Conservation (phyloP, 2,797 vertebrate species). For the Anguilla marmorata region DNA sequence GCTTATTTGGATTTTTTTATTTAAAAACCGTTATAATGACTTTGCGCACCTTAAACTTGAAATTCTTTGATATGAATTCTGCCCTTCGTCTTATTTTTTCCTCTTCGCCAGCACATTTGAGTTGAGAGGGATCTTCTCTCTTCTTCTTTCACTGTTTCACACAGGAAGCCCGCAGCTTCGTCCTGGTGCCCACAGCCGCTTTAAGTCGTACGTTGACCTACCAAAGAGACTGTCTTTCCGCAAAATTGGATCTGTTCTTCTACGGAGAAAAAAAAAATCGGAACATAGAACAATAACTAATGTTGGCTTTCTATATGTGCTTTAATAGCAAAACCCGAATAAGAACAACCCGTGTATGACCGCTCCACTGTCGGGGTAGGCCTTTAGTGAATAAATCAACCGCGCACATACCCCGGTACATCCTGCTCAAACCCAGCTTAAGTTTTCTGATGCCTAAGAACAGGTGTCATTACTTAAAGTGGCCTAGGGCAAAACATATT, state of each 20-base stretch:
- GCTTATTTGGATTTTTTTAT: slow-evolving; percentile 65
- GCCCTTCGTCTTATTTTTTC: slow-evolving; percentile 62
- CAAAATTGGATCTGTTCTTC: background rate
- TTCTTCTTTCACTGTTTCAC: slow-evolving; percentile 60
- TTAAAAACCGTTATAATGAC: slow-evolving; percentile 62
- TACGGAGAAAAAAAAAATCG: background rate
- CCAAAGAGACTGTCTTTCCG: background rate
- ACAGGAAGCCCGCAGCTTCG: slow-evolving; percentile 55
- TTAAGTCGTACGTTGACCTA: background rate
- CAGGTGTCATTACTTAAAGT: background rate
- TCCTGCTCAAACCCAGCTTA: background rate
- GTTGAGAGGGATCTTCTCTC: slow-evolving; percentile 16
- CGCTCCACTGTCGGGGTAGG: background rate
- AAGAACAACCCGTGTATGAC: background rate
- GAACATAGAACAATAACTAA: background rate
- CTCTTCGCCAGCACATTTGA: slow-evolving; percentile 70
- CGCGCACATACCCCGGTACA: background rate
- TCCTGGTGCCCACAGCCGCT: background rate
- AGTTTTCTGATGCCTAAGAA: background rate
- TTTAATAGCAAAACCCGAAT: background rate
- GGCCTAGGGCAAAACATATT: background rate
- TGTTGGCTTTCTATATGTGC: background rate
- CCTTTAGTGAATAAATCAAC: background rate
- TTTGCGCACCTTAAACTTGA: slow-evolving; percentile 66
- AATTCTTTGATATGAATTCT: slow-evolving; percentile 72